Evolutionary conservation across 2,113 vertebrate genomes (phyloP).

Genomic region (Lates calcarifer): DNA sequence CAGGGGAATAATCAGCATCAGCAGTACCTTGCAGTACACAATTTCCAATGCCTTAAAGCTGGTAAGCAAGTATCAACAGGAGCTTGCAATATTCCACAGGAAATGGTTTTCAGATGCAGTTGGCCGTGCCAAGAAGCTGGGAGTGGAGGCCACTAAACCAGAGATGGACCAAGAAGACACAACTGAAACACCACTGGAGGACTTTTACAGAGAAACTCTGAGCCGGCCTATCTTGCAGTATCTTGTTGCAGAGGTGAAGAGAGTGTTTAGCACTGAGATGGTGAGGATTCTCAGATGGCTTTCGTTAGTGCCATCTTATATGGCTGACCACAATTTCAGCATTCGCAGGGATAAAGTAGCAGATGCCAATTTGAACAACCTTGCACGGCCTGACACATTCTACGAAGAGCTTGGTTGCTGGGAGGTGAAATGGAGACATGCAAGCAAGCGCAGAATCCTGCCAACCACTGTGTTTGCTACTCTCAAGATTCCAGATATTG

Average conservation of each 20-base stretch:
- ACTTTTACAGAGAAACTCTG: constrained; percentile 83
- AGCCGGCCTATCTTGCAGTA: constrained; percentile 84
- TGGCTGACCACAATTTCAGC: constrained; percentile 88
- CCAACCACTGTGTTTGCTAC: constrained; percentile 86
- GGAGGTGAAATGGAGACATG: constrained; percentile 88
- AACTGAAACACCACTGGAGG: constrained; percentile 78
- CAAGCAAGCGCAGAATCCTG: constrained; percentile 86
- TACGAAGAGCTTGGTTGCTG: constrained; percentile 88
- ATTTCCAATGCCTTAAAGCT: constrained; percentile 89
- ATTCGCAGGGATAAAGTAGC: constrained; percentile 88
- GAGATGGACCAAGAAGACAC: constrained; percentile 64
- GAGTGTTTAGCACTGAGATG: constrained; percentile 86
- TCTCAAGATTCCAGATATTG: constrained; percentile 86
- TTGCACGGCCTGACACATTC: constrained; percentile 85
- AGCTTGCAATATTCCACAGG: constrained; percentile 85
- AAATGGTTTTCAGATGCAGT: constrained; percentile 87
- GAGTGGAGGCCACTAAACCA: constrained; percentile 79
- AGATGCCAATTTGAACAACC: constrained; percentile 87
- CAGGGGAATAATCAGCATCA: constrained; percentile 88
- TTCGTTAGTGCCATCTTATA: constrained; percentile 86
- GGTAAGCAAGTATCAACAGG: constrained; percentile 86
- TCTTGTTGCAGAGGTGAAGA: constrained; percentile 84
- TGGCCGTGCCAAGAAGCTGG: constrained; percentile 84
- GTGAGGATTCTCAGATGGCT: constrained; percentile 87
- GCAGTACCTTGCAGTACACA: constrained; percentile 87